Percentiles rank a stretch among this genome's conserved stretches.
These are phyloP conservation scores for Hydrozoanthus tunicans DNA, from an alignment of 64 coral and sea anemone genomes.

Conservation along the genomic window DNA sequence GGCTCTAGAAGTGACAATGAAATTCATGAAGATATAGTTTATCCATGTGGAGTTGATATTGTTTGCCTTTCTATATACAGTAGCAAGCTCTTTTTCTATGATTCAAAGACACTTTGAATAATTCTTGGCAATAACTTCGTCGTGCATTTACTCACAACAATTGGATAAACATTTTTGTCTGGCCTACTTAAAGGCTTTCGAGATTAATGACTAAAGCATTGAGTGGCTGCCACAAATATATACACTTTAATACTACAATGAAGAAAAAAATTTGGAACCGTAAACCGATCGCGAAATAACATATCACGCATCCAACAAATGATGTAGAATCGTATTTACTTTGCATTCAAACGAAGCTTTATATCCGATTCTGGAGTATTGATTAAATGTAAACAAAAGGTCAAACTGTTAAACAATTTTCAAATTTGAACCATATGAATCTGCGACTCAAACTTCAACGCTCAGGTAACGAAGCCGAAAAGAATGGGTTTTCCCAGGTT, in stretches of 20 bases:
- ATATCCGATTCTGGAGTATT: neutral
- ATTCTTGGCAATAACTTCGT: neutral
- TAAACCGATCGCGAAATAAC: no score
- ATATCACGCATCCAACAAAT: no score
- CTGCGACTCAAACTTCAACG: neutral
- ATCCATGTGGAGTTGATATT: no score
- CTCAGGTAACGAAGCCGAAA: neutral
- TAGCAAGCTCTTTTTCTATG: no score
- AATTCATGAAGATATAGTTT: no score
- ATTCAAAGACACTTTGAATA: no score
- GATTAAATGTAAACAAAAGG: neutral
- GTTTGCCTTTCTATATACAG: no score
- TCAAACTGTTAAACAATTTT: neutral
- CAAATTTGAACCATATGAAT: neutral
- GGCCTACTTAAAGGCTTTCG: neutral
- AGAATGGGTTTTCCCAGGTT: conserved; percentile 36
- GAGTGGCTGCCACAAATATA: neutral
- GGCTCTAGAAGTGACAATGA: no score
- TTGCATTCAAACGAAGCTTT: neutral
- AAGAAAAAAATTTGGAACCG: neutral
- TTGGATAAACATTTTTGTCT: neutral
- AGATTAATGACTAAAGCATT: neutral
- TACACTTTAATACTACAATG: neutral
- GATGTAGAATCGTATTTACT: no score
- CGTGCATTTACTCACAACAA: neutral